phyloP scores from a whole-genome alignment of 2,797 vertebrate species.

The Pitangus sulphuratus region DNA sequence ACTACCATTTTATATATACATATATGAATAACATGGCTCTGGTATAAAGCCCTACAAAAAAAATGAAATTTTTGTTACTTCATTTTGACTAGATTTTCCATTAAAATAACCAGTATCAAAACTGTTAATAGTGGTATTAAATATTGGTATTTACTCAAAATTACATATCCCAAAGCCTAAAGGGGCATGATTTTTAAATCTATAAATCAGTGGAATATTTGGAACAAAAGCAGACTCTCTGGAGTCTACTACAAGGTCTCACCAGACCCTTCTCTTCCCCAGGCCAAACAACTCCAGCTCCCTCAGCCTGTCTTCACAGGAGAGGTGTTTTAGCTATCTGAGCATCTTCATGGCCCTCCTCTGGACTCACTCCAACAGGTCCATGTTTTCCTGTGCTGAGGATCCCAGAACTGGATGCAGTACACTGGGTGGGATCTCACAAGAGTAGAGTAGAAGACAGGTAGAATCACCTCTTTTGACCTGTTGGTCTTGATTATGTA shows the following conservation, averaged over 20 bases:
- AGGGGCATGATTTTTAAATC: neutral
- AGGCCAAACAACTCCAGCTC: neutral
- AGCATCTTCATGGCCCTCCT: neutral
- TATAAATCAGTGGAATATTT: neutral
- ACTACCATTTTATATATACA: neutral
- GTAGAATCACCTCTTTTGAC: neutral
- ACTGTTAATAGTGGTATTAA: neutral
- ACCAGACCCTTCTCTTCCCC: neutral
- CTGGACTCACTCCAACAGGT: neutral
- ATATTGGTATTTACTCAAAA: neutral
- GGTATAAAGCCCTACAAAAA: neutral
- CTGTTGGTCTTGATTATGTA: neutral
- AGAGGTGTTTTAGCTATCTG: neutral
- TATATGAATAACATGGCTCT: neutral
- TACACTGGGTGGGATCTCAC: neutral
- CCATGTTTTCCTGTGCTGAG: neutral
- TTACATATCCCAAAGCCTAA: neutral
- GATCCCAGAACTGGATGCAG: fast-evolving
- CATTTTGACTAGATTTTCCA: neutral
- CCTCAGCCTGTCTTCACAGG: neutral
- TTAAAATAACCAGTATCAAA: neutral
- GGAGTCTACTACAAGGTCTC: neutral
- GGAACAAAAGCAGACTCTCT: neutral
- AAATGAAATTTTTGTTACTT: neutral
- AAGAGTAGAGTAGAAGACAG: neutral